These are phyloP conservation scores for Diplazon laetatorius DNA, from an alignment of 2,888 invertebrate genomes.

Conservation along the genomic window DNA sequence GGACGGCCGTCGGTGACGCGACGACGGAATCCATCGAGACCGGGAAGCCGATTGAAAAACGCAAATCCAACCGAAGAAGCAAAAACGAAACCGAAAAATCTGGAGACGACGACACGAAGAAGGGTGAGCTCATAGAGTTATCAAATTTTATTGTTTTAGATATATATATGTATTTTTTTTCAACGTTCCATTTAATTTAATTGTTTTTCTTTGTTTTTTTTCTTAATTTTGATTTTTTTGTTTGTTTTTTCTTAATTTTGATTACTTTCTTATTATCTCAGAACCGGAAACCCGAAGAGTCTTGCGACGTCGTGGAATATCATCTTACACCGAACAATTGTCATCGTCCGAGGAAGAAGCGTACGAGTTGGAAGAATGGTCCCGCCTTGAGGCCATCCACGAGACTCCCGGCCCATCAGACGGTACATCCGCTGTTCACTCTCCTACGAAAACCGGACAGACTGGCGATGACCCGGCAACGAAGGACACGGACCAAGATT, in stretches of 20 bases:
- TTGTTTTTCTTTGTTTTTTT: not conserved
- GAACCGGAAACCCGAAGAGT: conserved; percentile 74
- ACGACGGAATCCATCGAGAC: conserved; percentile 35
- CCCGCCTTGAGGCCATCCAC: conserved; percentile 74
- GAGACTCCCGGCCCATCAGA: conserved; percentile 72
- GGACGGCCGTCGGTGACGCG: conserved; percentile 16
- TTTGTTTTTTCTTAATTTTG: not conserved
- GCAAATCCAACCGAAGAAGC: conserved; percentile 9
- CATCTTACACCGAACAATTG: conserved; percentile 79
- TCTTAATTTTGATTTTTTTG: not conserved
- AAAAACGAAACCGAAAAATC: conserved; percentile 54
- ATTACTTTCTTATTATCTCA: conserved; percentile 34
- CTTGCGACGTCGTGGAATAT: conserved; percentile 77
- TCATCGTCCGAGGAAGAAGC: conserved; percentile 77
- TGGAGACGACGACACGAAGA: conserved; percentile 60
- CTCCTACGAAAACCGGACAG: conserved; percentile 69
- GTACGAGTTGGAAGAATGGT: conserved; percentile 78
- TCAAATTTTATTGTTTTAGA: not conserved
- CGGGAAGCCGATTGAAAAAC: conserved; percentile 35
- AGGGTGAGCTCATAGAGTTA: conserved; percentile 52
- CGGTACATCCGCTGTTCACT: conserved; percentile 69
- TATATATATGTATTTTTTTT: not conserved
- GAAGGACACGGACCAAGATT: conserved; percentile 80
- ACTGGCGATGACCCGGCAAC: conserved; percentile 69
- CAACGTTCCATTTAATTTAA: not conserved